Evolutionary conservation across 2,113 vertebrate genomes (phyloP), one percentile per base, ranked within the genome.

Genomic region (Rostratula benghalensis): DNA sequence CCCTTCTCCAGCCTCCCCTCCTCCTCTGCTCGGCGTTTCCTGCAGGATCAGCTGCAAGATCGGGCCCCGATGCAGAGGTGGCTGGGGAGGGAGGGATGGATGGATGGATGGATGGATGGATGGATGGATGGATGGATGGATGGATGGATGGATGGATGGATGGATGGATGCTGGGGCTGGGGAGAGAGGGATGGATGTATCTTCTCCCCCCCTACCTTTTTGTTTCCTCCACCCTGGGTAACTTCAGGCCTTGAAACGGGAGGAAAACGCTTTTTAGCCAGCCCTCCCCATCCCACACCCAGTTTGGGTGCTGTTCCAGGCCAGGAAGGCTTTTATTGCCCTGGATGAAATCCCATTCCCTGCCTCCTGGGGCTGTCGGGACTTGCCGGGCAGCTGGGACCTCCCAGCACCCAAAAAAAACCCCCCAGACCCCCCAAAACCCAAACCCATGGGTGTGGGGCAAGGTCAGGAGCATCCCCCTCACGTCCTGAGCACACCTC

Each of bases 1-100:
- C 95, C 90, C 88, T 88, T 82, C 85, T 46, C 51, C 9, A 78
- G 86, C 92, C 95, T 90, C 82, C 85, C 84, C 51, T 28, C 63
- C 76, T 28, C 28, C 14, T 64, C 63, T 83, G 68, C 77, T 89
- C 59, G 2, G 63, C 5, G 0, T 84, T 96, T 93, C 89, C 94
- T 92, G 86, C 76, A 63, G 9, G 14, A 6, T 5, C 81, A 28
- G 87, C 92, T 37, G 78, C 69, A 8, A 21, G 9, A 7, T 22
- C 5, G 1, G 35, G 50, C 18, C 33, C 41, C 1, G 6, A n/a
- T 22, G 70, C 9, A 3, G 56, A 39, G 41, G 41, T 4, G 27
- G 13, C 21, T 6, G 27, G 35, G 60, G 56, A 67, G 3, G 7
- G 46, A 48, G 8, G 5, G 48, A 23, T 10, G 48, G 48, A 24